Base-by-base conservation (phyloP, 2,797 vertebrate species). In the Natrix natrix region DNA sequence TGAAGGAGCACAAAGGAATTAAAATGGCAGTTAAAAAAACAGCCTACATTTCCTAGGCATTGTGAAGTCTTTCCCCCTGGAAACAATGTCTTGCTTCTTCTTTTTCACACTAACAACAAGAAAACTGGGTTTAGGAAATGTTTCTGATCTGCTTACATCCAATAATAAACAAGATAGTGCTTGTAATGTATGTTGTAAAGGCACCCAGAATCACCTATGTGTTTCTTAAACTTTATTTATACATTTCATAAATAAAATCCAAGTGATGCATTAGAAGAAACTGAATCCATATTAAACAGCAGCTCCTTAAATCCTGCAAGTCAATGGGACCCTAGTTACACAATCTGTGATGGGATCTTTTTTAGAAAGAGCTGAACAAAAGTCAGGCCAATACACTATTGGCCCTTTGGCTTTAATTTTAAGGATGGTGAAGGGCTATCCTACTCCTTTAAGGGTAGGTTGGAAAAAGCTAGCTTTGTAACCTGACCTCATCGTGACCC, bases 401-500 rank as follows among this genome's bases (percentile, higher is more conserved):
- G 57, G 32, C 43, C 5, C 24, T 69, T 95, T 92, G 89, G 22
- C 14, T 1, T 95, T 92, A 11, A 83, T 92, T 93, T 88, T 93
- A 0, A 17, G 94, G 91, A 89, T 92, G 89, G 69, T 92, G 78
- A 94, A 14, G 61, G 5, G 86, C 74, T 96, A 0, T 95, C 97
- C 94, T 95, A 66, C 57, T 22, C 32, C 28, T 89, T 83, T 92
- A 95, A 86, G 95, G 95, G 94, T 94, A 95, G 94, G 94, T 97
- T 96, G 95, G 95, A 96, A 97, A 96, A 96, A 97, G 95, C 96
- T 96, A 93, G 94, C 89, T 97, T 97, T 97, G 97, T 95, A 93
- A 96, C 95, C 94, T 97, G 98, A 97, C 97, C 97, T 97, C 97
- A 95, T 96, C 86, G 89, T 97, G 97, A 97, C 97, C 97, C 95